These are phyloP conservation scores for Spodoptera frugiperda DNA, from an alignment of 1,140 invertebrate genomes.

Conservation along the genomic window DNA sequence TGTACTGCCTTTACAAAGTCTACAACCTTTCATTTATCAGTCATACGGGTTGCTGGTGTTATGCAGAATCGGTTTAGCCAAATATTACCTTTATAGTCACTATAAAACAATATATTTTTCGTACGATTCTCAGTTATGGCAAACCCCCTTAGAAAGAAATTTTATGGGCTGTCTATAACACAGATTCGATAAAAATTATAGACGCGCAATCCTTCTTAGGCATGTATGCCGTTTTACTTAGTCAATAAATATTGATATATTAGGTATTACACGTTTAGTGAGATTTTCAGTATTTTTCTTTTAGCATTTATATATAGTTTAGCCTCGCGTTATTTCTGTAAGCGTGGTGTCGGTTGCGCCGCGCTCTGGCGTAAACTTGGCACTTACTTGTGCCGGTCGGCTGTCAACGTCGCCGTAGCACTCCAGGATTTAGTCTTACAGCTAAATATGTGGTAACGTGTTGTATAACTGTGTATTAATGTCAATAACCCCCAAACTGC, in stretches of 20 bases:
- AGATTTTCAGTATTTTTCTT: slow-evolving; percentile 24
- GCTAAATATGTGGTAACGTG: slow-evolving; percentile 68
- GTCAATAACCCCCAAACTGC: slow-evolving; percentile 84
- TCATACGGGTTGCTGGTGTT: slow-evolving; percentile 3
- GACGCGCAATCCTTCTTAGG: no score
- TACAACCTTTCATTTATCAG: slow-evolving; percentile 3
- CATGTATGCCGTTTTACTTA: neutral
- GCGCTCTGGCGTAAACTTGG: slow-evolving; percentile 79
- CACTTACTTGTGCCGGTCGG: slow-evolving; percentile 58
- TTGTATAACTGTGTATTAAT: slow-evolving; percentile 74
- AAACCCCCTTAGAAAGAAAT: no score
- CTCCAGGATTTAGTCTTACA: slow-evolving; percentile 61
- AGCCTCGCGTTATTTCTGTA: slow-evolving; percentile 80
- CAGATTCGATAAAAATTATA: no score
- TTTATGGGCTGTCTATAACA: no score
- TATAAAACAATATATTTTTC: no score
- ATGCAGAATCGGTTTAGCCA: neutral
- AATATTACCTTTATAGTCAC: no score
- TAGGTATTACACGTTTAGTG: neutral
- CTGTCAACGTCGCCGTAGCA: slow-evolving; percentile 58
- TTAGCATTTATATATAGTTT: slow-evolving; percentile 54
- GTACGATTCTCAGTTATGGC: no score
- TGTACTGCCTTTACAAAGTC: neutral
- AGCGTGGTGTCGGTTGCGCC: slow-evolving; percentile 56
- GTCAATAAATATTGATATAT: neutral